Evolutionary conservation across 2,113 vertebrate species (phyloP), one percentile per base, ranked within the genome.

Genomic region (Takifugu bimaculatus): DNA sequence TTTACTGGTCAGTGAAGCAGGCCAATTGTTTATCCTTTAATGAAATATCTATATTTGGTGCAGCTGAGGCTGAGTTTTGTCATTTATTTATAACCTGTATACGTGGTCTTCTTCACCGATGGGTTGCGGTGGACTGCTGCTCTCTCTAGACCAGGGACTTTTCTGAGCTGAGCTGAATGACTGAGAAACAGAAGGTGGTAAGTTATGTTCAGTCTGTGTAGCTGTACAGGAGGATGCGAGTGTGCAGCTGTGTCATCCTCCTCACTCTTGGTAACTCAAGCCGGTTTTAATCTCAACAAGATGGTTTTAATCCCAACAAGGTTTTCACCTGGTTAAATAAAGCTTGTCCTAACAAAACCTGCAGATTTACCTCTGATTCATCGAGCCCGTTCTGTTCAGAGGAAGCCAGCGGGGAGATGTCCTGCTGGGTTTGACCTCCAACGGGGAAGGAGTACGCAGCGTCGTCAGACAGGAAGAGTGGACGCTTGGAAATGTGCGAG

Each of bases 401-500:
- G 1, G 93, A 92, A 1, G 92, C 90, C 0, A 93, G 91, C 0
- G 92, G 92, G 65, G 93, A 83, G n/a, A 91, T 85, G 81, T 95
- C 93, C 79, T 93, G 93, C 79, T 93, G 93, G 0, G 89, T 89
- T 71, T 92, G 91, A 78, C 89, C 92, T 66, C 92, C 92, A 63
- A 91, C 92, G 20, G 94, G 96, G 52, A 91, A 90, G 0, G 96
- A 94, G 82, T 96, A 97, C 13, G 93, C 90, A 0, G 91, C 91
- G 54, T 98, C 95, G 52, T 96, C 96, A 0, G 93, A 84, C 57
- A 98, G 86, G 74, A 98, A 97, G 48, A 95, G 92, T 0, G 97
- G 94, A 4, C 91, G 77, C 63, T 96, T 98, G 78, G 96, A 94
- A 83, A 98, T 97, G 75, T 97, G 94, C 0, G 94, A 96, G 56